Base-by-base conservation (phyloP, 2,113 vertebrate species). In the Ivindomyrus marchei region DNA sequence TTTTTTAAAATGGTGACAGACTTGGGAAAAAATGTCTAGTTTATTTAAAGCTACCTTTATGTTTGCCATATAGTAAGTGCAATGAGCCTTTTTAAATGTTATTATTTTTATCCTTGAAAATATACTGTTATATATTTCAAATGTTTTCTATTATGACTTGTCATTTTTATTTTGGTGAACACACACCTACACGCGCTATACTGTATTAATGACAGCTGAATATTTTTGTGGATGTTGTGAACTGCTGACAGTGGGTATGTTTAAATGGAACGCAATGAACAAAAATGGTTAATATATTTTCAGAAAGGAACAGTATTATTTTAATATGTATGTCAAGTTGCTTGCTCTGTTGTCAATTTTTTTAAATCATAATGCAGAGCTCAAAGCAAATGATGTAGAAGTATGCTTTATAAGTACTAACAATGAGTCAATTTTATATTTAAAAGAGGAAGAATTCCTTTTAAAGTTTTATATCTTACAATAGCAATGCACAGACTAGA, bases 41-140 rank as follows among this genome's bases (percentile, higher is more conserved):
- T 98, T 98, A 97, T 97, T 96, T 97, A 96, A 98, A 99, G 97
- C 98, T 97, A 96, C 95, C 97, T 94, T 96, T 96, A 97, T 96
- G 96, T 97, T 96, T 97, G 95, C 96, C 96, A 96, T 95, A 94
- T 97, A 97, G 95, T 91, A 95, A 94, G 94, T 97, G 95, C 96
- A 95, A 97, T 97, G 96, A 97, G 96, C 96, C 97, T 96, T 96
- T 96, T 92, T 92, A 95, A 93, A 95, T 92, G 90, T 95, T 95
- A 91, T 95, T 92, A 95, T 96, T 96, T 89, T 95, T 95, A 95
- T 95, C 93, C 93, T 94, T 80, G 86, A 93, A 77, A 90, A 95
- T 92, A 93, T 94, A 92, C 93, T 92, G 93, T 95, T 95, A 94
- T 93, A 95, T 93, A 94, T 96, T 94, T 89, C 49, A 93, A 93